Evolutionary conservation across 2,113 vertebrate species (phyloP).

Genomic region (Austrofundulus limnaeus): DNA sequence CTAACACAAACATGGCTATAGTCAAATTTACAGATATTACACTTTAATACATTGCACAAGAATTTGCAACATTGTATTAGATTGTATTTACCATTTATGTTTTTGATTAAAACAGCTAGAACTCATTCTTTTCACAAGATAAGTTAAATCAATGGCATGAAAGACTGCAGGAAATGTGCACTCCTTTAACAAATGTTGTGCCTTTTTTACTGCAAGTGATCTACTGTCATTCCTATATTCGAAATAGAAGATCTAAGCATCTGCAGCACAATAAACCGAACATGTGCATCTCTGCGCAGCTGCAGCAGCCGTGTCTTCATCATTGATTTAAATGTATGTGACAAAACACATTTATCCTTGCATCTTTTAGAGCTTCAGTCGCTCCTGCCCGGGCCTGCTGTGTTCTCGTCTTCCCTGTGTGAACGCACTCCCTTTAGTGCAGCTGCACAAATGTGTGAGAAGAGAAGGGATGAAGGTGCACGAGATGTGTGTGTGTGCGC

Average conservation of each 20-base stretch:
- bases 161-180: not conserved
- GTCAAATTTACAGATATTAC: too few relatives aligned
- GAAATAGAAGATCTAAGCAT: not conserved
- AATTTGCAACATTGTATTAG: too few relatives aligned
- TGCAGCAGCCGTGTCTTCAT: not conserved
- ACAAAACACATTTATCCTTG: slow-evolving; percentile 5
- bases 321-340: slow-evolving; percentile 13
- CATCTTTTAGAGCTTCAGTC: slow-evolving; percentile 2
- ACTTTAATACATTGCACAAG: too few relatives aligned
- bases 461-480: slow-evolving; percentile 1
- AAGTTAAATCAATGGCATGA: not conserved
- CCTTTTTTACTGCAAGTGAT: not conserved
- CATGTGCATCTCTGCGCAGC: not conserved
- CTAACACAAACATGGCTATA: too few relatives aligned
- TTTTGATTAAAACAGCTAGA: too few relatives aligned
- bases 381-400: slow-evolving; percentile 4
- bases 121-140: too few relatives aligned
- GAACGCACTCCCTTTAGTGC: slow-evolving; percentile 17
- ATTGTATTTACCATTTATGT: too few relatives aligned
- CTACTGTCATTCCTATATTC: not conserved
- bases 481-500: slow-evolving; percentile 24
- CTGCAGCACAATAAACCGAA: not conserved
- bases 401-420: slow-evolving; percentile 21
- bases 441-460: slow-evolving; percentile 22
- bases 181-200: not conserved